A percentile compares a stretch with the other conserved stretches of the same genome.
Evolutionary conservation across 2,888 invertebrate species (phyloP).

Genomic region (Unio delphinus): DNA sequence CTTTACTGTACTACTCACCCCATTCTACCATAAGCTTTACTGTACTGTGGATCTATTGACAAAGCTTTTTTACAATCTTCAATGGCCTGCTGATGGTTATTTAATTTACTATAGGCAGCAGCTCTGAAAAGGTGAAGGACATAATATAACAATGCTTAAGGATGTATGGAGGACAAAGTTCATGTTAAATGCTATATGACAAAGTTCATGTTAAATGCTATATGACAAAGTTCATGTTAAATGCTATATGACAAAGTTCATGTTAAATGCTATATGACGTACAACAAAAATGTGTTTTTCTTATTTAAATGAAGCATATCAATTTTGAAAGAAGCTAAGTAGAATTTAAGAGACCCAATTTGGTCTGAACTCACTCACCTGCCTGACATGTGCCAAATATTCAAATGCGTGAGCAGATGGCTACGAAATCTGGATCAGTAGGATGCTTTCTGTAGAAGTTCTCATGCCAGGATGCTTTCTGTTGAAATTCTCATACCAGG

Average conservation of each 20-base stretch:
- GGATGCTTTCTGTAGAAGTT: no score
- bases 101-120: slow-evolving; percentile 92
- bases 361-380: no score
- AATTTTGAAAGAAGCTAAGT: no score
- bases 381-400: no score
- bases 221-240: background rate
- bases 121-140: slow-evolving; percentile 77
- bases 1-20: slow-evolving; percentile 91
- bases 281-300: background rate
- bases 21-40: slow-evolving; percentile 94
- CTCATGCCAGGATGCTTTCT: no score
- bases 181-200: background rate
- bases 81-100: slow-evolving; percentile 87
- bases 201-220: no score
- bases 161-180: background rate
- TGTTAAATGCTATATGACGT: background rate
- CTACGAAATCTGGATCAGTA: no score
- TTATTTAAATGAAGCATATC: no score
- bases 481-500: no score
- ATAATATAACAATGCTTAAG: background rate
- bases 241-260: background rate
- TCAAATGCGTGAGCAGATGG: no score
- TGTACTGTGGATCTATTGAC: slow-evolving; percentile 89
- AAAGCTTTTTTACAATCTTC: slow-evolving; percentile 93
- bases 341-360: no score